phyloP scores from a whole-genome alignment of 2,113 vertebrate genomes.

The Oriolus oriolus region DNA sequence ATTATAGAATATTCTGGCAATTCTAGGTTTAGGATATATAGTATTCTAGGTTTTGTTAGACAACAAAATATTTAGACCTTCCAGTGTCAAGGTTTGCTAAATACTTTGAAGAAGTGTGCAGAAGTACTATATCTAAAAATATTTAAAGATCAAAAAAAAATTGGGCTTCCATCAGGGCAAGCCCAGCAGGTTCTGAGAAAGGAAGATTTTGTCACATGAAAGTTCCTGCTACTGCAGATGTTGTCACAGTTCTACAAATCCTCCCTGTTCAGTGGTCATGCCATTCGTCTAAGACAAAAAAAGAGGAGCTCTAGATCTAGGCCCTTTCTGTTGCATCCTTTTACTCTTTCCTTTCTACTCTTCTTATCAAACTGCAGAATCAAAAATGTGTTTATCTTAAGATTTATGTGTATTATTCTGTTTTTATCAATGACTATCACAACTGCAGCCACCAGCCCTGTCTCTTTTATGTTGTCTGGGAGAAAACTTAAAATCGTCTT shows the following conservation, averaged over 20 bases:
- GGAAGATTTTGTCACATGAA: not conserved
- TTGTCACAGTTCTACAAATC: not conserved
- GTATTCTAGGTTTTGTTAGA: not conserved
- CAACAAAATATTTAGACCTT: not conserved
- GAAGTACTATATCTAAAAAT: not conserved
- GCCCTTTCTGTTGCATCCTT: not conserved
- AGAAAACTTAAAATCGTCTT: not conserved
- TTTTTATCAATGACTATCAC: not conserved
- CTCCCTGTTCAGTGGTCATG: not conserved
- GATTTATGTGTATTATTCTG: not conserved
- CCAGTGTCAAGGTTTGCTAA: not conserved
- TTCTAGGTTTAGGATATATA: no score
- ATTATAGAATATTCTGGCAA: not conserved
- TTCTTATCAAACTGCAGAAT: not conserved
- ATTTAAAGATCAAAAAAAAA: not conserved
- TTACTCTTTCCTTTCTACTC: not conserved
- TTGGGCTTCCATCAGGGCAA: fast-evolving
- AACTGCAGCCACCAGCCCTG: not conserved
- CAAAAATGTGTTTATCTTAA: not conserved
- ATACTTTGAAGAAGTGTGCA: not conserved
- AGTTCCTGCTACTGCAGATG: not conserved
- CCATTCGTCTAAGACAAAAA: not conserved
- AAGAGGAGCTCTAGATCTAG: not conserved
- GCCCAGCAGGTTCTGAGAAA: not conserved
- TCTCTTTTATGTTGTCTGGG: fast-evolving